phyloP scores from a whole-genome alignment of 2,888 invertebrate genomes.

The Tanypteryx hageni region DNA sequence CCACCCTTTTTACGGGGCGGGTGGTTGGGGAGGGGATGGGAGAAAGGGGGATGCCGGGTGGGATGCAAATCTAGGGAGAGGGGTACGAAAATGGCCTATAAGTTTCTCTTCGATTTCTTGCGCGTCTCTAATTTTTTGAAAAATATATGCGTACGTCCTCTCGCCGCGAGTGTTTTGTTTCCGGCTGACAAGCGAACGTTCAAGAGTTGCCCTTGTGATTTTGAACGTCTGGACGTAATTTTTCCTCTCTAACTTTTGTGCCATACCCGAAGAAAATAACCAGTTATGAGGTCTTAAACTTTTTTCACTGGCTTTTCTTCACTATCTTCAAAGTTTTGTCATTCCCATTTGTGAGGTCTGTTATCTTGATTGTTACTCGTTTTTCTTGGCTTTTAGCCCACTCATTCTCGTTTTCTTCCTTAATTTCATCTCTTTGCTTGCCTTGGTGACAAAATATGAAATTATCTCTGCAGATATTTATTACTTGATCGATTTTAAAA shows the following conservation, averaged over 20 bases:
- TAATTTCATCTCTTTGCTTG: no score
- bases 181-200: neutral
- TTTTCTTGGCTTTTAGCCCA: neutral
- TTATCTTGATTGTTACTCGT: neutral
- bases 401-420: no score
- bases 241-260: neutral
- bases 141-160: neutral
- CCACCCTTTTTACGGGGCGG: conserved; percentile 12
- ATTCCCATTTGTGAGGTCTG: no score
- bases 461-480: no score
- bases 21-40: no score
- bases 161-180: conserved; percentile 12
- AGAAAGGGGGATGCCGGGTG: neutral
- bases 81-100: neutral
- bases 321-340: no score
- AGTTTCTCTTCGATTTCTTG: neutral
- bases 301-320: neutral
- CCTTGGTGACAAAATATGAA: no score
- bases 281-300: neutral
- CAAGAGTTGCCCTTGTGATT: conserved; percentile 4
- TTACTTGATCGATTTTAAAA: no score
- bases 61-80: neutral
- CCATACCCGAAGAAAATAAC: neutral
- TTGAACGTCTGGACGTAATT: neutral
- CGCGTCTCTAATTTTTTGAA: neutral